Evolutionary conservation across 1,140 invertebrate species (phyloP).

Genomic region (Bradysia coprophila): DNA sequence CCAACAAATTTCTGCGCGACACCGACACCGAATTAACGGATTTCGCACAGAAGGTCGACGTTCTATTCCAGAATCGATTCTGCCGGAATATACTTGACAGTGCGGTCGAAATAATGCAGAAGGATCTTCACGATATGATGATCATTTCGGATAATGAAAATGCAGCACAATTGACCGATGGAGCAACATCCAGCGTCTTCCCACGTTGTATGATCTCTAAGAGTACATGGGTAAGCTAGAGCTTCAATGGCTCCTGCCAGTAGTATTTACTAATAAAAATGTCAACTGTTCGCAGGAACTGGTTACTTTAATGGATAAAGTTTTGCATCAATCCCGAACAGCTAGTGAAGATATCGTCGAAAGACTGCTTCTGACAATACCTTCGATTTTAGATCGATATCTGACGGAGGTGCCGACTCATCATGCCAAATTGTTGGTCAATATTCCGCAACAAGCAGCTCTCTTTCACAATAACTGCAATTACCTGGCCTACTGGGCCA

Average conservation of each 20-base stretch:
- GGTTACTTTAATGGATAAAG: conserved; percentile 44
- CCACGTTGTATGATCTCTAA: conserved; percentile 42
- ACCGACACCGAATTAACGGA: conserved; percentile 32
- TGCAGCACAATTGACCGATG: conserved; percentile 11
- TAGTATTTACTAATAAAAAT: no score
- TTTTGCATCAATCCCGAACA: conserved; percentile 43
- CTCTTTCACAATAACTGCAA: conserved; percentile 86
- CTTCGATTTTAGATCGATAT: conserved; percentile 64
- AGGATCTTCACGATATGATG: conserved; percentile 61
- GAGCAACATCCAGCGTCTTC: conserved; percentile 18
- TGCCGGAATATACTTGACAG: conserved; percentile 48
- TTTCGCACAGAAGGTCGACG: conserved; percentile 58
- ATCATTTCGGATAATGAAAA: conserved; percentile 30
- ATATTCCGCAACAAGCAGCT: conserved; percentile 72
- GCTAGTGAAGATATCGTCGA: conserved; percentile 37
- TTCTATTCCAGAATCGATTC: conserved; percentile 59
- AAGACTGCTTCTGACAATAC: conserved; percentile 38
- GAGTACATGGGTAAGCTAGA: conserved; percentile 15
- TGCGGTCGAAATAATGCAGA: conserved; percentile 55
- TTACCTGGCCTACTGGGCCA: conserved; percentile 53
- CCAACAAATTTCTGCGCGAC: conserved; percentile 21
- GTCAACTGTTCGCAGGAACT: conserved; percentile 31
- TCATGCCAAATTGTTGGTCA: conserved; percentile 58
- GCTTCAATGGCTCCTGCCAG: no score
- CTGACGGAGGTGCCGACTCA: conserved; percentile 52